phyloP scores from a whole-genome alignment of 1,140 invertebrate species.

The Apis laboriosa region DNA sequence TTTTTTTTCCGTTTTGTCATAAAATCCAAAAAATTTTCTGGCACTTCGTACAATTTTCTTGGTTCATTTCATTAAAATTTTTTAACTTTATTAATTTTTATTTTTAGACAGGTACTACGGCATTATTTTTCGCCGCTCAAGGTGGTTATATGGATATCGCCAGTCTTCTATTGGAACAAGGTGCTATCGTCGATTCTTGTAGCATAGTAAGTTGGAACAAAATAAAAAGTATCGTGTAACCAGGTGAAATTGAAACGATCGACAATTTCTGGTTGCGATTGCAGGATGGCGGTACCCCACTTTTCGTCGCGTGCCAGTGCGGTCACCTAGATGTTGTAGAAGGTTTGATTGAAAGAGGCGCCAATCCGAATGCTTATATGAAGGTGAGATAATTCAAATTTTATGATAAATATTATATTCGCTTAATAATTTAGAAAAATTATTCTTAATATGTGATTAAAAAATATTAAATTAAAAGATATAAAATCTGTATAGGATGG shows the following conservation, averaged over 20 bases:
- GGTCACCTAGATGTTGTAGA: constrained; percentile 93
- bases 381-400: constrained; percentile 82
- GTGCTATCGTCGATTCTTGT: constrained; percentile 89
- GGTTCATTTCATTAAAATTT: neutral
- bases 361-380: constrained; percentile 92
- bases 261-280: constrained; percentile 51
- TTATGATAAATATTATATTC: neutral
- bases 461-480: neutral
- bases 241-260: constrained; percentile 16
- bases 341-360: constrained; percentile 88
- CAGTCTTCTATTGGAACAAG: constrained; percentile 87
- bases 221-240: constrained; percentile 3
- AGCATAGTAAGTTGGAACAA: constrained; percentile 86
- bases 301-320: constrained; percentile 95
- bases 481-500: constrained; percentile 84
- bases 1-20: neutral
- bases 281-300: constrained; percentile 94
- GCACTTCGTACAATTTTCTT: neutral
- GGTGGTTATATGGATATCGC: constrained; percentile 93
- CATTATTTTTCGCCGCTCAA: constrained; percentile 95
- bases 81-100: constrained; percentile 1
- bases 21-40: neutral
- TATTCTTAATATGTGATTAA: neutral
- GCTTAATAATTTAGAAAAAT: neutral
- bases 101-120: constrained; percentile 92